Evolutionary conservation across 1,140 invertebrate genomes (phyloP).

Genomic region (Grapholita molesta): DNA sequence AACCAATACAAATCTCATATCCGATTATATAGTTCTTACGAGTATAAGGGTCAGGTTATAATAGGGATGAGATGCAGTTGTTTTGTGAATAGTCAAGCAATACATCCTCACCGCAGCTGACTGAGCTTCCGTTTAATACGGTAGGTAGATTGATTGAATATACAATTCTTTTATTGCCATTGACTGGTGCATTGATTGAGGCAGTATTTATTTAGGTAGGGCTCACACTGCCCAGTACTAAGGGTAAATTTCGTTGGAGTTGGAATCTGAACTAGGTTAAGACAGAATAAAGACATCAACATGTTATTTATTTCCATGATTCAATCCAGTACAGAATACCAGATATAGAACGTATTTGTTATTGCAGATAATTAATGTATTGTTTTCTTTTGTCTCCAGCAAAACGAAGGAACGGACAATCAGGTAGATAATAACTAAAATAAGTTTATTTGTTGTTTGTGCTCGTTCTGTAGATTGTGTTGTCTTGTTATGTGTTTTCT

Average conservation of each 20-base stretch:
- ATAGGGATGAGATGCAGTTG: neutral
- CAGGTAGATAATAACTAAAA: conserved; percentile 47
- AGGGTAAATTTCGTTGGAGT: neutral
- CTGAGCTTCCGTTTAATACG: conserved; percentile 3
- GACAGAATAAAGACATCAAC: too few relatives aligned
- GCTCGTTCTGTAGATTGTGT: neutral
- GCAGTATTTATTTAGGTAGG: neutral
- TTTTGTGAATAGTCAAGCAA: neutral
- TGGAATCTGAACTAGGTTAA: neutral
- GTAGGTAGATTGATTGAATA: conserved; percentile 9
- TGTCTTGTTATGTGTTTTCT: neutral
- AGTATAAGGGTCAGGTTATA: neutral
- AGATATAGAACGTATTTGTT: neutral
- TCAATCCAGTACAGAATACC: too few relatives aligned
- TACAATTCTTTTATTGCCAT: neutral
- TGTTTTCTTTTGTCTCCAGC: conserved; percentile 65
- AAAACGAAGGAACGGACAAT: conserved; percentile 66
- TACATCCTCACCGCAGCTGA: conserved; percentile 1
- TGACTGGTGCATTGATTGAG: neutral
- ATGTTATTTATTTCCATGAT: too few relatives aligned
- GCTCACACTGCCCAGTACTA: too few relatives aligned
- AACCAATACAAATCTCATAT: neutral
- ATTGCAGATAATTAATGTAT: conserved; percentile 24
- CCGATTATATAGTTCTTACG: neutral
- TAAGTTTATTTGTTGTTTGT: conserved; percentile 20